Conservation (phyloP, 2,888 invertebrate genomes). For the Drosophila barbarae region DNA sequence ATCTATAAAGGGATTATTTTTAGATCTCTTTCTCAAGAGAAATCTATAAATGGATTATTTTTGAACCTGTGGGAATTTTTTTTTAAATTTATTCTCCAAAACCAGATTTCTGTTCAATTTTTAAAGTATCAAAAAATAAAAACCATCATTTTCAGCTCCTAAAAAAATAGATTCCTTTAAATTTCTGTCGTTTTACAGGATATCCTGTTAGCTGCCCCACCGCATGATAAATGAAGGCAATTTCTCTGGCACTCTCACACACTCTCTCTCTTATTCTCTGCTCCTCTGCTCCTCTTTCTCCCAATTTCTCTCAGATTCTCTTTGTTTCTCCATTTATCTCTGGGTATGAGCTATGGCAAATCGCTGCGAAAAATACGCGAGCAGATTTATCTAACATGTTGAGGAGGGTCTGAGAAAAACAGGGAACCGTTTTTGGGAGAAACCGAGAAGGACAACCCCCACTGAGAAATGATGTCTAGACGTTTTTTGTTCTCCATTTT, state of each 20-base stretch:
- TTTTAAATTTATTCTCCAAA: no score
- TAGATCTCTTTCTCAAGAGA: no score
- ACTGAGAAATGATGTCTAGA: constrained; percentile 68
- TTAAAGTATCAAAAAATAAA: no score
- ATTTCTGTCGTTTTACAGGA: neutral
- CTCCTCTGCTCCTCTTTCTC: neutral
- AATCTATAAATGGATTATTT: no score
- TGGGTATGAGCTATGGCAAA: constrained; percentile 44
- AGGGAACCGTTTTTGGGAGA: neutral
- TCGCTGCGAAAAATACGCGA: constrained; percentile 43
- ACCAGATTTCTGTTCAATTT: no score
- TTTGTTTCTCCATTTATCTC: constrained; percentile 29
- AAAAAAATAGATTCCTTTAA: no score
- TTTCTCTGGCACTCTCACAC: constrained; percentile 18
- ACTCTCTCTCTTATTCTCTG: neutral
- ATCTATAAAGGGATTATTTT: no score
- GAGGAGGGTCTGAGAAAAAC: neutral
- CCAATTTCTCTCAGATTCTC: constrained; percentile 10
- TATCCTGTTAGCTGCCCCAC: constrained; percentile 8
- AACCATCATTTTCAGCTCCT: no score
- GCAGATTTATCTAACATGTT: constrained; percentile 59
- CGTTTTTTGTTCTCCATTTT: constrained; percentile 52
- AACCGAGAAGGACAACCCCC: constrained; percentile 2
- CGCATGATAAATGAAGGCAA: constrained; percentile 43
- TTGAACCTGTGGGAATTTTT: no score